Base-by-base conservation (phyloP, 2,888 invertebrate genomes). In the Vesta saturnalis region DNA sequence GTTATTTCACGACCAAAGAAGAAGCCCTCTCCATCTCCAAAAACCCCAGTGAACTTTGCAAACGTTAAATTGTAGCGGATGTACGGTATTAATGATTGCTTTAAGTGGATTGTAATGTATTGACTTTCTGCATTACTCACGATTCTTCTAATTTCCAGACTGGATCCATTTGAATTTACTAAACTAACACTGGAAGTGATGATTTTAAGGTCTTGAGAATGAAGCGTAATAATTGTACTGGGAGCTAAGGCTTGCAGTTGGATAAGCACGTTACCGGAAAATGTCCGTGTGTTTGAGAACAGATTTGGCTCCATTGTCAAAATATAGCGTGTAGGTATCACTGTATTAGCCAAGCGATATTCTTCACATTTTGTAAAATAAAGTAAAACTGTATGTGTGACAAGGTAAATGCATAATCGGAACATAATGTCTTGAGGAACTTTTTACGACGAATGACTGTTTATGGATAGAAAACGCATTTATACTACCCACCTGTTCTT, bases 11-110 rank as follows among this genome's bases (percentile, higher is more conserved):
- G 49, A 15, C 43, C 63, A 0, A 57, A 49, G 30, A 35, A 64
- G 18, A 64, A 64, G 19, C 63, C 63, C n/a, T 47, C 57, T 1
- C 57, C 57, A 2, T 46, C 30, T 16, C 57, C 49, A 16, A 64
- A 19, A 19, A n/a, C n/a, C 3, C 63, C 63, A 3, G 18, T 46
- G 43, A 64, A 64, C 8, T 30, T 30, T 2, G 12, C 8, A 57
- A 64, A 46, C 12, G 55, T 30, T 10, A 52, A 35, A 5, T 55
- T 55, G 8, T 64, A 68, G 4, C 18, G 22, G 16, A 23, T 15
- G 0, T 12, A 23, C 8, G 18, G 1, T 4, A 21, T 6, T 18
- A 68, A 23, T 22, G 54, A 30, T 1, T 46, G 18, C n/a, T 22
- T 14, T 2, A 60, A 5, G 3, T 55, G n/a, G 5, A 68, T 23